phyloP scores from a whole-genome alignment of 2,888 invertebrate genomes.

The Mallateleia sp. region DNA sequence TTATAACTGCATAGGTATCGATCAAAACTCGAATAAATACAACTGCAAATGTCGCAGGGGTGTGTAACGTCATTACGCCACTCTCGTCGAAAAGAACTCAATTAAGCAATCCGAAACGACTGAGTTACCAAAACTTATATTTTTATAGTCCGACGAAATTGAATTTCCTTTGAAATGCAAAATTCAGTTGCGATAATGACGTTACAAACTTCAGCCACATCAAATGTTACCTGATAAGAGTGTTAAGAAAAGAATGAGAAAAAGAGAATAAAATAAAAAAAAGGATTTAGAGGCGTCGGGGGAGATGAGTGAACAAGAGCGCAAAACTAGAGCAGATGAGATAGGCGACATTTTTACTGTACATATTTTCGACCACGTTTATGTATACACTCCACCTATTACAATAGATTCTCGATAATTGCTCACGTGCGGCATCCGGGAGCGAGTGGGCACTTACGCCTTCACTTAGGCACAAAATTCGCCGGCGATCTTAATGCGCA shows the following conservation, averaged over 20 bases:
- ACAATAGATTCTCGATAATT: constrained; percentile 65
- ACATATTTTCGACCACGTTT: constrained; percentile 81
- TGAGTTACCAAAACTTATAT: constrained; percentile 57
- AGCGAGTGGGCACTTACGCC: constrained; percentile 20
- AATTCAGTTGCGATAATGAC: constrained; percentile 56
- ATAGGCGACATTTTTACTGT: constrained; percentile 82
- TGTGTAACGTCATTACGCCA: constrained; percentile 42
- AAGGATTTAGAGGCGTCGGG: constrained; percentile 28
- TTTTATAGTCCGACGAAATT: constrained; percentile 67
- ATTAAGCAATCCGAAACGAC: constrained; percentile 16
- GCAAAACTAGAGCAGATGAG: constrained; percentile 55
- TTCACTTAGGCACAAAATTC: constrained; percentile 36
- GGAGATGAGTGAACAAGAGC: constrained; percentile 37
- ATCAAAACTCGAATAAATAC: constrained; percentile 43
- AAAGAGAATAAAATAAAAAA: constrained; percentile 27
- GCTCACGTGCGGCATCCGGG: constrained; percentile 20
- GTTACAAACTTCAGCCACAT: constrained; percentile 67
- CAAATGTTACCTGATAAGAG: constrained; percentile 75
- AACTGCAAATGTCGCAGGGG: constrained; percentile 32
- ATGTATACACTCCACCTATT: constrained; percentile 72
- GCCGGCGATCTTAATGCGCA: constrained; percentile 42
- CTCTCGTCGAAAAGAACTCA: constrained; percentile 8
- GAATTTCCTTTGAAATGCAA: constrained; percentile 60
- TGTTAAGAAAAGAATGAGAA: constrained; percentile 47
- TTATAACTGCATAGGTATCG: constrained; percentile 61